phyloP scores from a whole-genome alignment of 2,113 vertebrate genomes.

The Mesoclemmys tuberculata region DNA sequence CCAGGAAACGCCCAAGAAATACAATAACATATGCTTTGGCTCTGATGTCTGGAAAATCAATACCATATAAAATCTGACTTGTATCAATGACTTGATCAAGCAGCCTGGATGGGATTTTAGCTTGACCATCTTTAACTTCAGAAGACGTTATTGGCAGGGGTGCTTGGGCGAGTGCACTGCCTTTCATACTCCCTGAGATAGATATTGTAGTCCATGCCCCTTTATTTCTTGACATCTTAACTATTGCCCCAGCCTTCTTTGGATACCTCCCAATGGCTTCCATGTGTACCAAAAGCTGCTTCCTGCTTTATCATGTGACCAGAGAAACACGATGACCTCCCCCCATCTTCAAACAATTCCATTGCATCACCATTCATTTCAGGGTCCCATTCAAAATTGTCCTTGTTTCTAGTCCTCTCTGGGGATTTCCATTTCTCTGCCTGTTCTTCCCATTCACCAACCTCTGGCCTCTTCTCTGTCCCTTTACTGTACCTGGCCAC shows the following conservation, averaged over 20 bases:
- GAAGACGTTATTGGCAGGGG: not conserved
- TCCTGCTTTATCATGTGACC: not conserved
- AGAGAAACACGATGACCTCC: not conserved
- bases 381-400: not conserved
- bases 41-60: not conserved
- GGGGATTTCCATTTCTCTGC: not conserved
- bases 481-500: fast-evolving
- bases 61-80: not conserved
- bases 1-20: not conserved
- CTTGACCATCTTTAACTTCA: not conserved
- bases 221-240: not conserved
- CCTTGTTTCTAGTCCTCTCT: not conserved
- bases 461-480: not conserved
- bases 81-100: not conserved
- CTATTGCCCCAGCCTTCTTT: not conserved
- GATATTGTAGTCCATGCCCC: too few species aligned
- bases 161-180: not conserved
- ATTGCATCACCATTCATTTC: not conserved
- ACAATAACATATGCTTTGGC: not conserved
- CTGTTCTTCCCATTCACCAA: not conserved
- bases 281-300: not conserved
- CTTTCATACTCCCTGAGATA: not conserved
- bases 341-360: not conserved
- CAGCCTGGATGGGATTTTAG: not conserved
- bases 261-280: fast-evolving